Evolutionary conservation across 2,113 vertebrate species (phyloP).

Genomic region (Panurus biarmicus): DNA sequence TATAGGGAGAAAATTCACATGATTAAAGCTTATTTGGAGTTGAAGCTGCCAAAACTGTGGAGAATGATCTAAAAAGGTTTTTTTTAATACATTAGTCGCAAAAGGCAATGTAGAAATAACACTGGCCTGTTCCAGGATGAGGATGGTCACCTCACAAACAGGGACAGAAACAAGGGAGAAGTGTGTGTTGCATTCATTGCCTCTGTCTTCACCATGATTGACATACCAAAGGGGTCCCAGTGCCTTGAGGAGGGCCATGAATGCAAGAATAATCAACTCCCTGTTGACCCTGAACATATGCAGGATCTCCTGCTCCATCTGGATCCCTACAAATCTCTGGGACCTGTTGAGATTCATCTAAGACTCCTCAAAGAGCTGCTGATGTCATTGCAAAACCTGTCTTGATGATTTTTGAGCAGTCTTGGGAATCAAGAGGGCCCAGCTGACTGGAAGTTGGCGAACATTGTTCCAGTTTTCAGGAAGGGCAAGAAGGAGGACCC

Average conservation of each 20-base stretch:
- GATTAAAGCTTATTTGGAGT: background rate
- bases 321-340: background rate
- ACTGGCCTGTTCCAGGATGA: background rate
- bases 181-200: background rate
- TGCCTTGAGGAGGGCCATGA: background rate
- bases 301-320: background rate
- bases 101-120: background rate
- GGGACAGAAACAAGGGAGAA: background rate
- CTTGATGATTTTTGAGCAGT: background rate
- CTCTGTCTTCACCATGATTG: background rate
- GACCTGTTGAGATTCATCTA: background rate
- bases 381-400: background rate
- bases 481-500: background rate
- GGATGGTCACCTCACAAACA: background rate
- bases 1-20: background rate
- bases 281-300: background rate
- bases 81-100: background rate
- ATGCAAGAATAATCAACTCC: background rate
- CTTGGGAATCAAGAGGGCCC: background rate
- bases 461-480: background rate
- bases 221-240: background rate
- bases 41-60: background rate
- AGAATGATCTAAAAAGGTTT: background rate
- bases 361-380: background rate
- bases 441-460: background rate